phyloP scores from a whole-genome alignment of 2,113 vertebrate genomes.

The Lycocorax pyrrhopterus region DNA sequence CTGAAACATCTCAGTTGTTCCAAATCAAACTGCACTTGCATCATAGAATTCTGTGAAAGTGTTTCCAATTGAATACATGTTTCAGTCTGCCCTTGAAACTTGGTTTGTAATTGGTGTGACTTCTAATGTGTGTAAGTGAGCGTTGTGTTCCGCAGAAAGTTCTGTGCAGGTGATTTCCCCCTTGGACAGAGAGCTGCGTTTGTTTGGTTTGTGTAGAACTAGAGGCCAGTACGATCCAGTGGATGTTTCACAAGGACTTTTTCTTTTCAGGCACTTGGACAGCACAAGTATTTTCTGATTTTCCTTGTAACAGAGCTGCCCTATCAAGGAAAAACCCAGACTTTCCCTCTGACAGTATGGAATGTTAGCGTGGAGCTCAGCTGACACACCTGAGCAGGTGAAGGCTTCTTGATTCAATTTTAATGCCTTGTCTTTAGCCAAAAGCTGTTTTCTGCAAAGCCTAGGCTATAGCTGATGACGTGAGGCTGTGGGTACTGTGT shows the following conservation, averaged over 20 bases:
- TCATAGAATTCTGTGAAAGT: background rate
- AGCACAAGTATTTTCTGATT: background rate
- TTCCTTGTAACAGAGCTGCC: background rate
- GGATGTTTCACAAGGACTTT: background rate
- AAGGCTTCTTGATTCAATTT: background rate
- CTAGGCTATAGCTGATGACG: background rate
- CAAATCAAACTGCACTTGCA: background rate
- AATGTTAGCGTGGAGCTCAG: background rate
- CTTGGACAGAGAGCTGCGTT: background rate
- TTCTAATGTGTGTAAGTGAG: accelerated
- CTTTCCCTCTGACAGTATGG: accelerated
- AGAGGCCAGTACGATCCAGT: accelerated
- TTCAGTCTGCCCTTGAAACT: background rate
- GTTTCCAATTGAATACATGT: background rate
- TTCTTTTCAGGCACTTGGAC: background rate
- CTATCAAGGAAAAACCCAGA: background rate
- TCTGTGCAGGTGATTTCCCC: background rate
- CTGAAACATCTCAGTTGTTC: background rate
- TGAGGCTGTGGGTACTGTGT: background rate
- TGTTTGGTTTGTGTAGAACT: background rate
- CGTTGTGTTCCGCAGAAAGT: background rate
- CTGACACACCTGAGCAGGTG: background rate
- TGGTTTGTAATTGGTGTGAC: background rate
- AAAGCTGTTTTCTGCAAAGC: background rate
- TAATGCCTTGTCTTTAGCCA: background rate